A percentile compares a stretch with the other conserved stretches of the same genome.
Evolutionary conservation across 2,797 vertebrate species (phyloP).

Genomic region (Gallinago nigripennis): DNA sequence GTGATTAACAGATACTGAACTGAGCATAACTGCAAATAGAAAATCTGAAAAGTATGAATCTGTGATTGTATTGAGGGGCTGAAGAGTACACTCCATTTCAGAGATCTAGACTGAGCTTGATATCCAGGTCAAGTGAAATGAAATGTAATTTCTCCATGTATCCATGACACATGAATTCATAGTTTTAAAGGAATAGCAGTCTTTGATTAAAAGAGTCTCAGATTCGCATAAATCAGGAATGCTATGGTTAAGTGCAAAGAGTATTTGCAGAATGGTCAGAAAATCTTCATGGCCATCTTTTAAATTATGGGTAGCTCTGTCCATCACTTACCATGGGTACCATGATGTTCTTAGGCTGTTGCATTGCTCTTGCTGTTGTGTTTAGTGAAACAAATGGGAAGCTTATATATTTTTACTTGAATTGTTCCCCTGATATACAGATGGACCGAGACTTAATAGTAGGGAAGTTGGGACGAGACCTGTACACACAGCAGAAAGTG

Average conservation of each 20-base stretch:
- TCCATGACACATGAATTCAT: background rate
- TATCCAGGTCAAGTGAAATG: background rate
- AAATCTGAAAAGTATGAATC: background rate
- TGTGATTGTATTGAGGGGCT: background rate
- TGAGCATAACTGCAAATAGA: background rate
- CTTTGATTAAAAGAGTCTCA: background rate
- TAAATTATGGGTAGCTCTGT: background rate
- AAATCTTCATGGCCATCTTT: background rate
- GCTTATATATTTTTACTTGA: background rate
- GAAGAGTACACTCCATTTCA: background rate
- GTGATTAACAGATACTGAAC: background rate
- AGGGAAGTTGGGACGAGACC: conserved; percentile 86
- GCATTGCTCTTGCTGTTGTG: background rate
- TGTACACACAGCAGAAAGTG: conserved; percentile 92
- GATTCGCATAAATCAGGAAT: background rate
- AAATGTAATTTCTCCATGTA: background rate
- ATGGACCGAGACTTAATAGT: conserved; percentile 97
- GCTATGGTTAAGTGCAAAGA: background rate
- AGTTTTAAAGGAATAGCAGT: background rate
- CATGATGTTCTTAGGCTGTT: background rate
- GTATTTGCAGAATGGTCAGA: background rate
- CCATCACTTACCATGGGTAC: background rate
- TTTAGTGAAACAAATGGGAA: background rate
- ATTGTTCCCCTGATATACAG: conserved; percentile 60
- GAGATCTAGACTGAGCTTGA: background rate